Percentiles rank a stretch among this genome's conserved stretches.
Conservation (phyloP, 2,888 invertebrate species). For the Tigriopus californicus region DNA sequence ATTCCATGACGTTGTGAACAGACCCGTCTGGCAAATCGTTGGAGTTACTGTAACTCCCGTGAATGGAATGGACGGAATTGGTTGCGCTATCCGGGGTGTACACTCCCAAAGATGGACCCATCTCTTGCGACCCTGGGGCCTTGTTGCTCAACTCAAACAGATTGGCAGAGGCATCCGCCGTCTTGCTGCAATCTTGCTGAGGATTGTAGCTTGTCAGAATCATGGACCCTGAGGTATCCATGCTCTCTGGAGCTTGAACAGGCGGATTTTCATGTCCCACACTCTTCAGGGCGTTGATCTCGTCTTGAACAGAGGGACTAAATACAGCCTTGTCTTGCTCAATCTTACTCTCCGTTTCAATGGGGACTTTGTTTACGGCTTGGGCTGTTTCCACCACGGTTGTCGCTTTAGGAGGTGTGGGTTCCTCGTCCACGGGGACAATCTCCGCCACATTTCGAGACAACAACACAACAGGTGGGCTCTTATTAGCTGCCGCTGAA, state of each 20-base stretch:
- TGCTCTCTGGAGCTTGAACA: not conserved
- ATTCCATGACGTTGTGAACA: slow-evolving; percentile 61
- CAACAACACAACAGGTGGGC: not conserved
- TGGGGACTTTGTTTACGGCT: not conserved
- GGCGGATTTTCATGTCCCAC: not conserved
- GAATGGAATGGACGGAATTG: slow-evolving; percentile 59
- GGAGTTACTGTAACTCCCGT: slow-evolving; percentile 47
- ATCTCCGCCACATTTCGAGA: not conserved
- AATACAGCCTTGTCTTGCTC: slow-evolving; percentile 13
- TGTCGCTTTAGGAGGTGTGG: not conserved
- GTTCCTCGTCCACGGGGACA: not conserved
- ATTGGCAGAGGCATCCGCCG: not conserved
- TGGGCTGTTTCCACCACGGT: not conserved
- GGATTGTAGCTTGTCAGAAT: not conserved
- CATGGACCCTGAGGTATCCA: not conserved
- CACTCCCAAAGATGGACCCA: slow-evolving; percentile 52
- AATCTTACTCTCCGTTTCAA: not conserved
- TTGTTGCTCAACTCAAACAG: not conserved
- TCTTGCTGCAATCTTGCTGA: not conserved
- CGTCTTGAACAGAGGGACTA: not conserved
- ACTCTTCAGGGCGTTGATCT: not conserved
- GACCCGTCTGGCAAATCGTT: slow-evolving; percentile 46
- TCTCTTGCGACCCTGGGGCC: not conserved
- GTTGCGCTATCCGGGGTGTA: slow-evolving; percentile 68
- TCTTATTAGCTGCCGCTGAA: not conserved